Percentiles rank a stretch among this genome's conserved stretches.
Evolutionary conservation across 2,113 vertebrate species (phyloP).

Genomic region (Tamias sibiricus): DNA sequence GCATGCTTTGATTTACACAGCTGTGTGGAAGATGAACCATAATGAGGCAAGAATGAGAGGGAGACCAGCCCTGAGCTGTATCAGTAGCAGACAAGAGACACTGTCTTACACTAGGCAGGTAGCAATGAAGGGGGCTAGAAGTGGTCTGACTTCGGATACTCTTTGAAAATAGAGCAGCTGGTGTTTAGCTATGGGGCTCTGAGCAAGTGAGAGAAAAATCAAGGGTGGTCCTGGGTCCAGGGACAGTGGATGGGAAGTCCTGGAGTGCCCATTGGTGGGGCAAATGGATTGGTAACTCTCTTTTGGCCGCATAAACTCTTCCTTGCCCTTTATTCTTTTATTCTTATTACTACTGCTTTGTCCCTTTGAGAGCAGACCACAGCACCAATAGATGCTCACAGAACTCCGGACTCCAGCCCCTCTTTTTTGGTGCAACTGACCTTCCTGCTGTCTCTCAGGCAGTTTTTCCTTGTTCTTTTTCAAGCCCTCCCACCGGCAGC

Average conservation of each 20-base stretch:
- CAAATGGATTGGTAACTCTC: too few relatives aligned
- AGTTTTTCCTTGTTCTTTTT: neutral
- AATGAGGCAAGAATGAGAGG: neutral
- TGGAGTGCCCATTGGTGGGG: accelerated
- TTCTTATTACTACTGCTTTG: neutral
- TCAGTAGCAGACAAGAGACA: neutral
- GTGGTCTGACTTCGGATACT: neutral
- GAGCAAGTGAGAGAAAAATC: neutral
- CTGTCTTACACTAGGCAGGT: neutral
- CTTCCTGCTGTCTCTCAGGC: neutral
- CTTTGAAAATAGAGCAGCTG: neutral
- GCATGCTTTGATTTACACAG: neutral
- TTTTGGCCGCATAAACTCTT: neutral
- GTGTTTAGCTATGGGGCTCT: neutral
- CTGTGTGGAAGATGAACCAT: neutral
- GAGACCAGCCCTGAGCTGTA: neutral
- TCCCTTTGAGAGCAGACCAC: neutral
- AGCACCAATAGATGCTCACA: accelerated
- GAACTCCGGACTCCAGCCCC: neutral
- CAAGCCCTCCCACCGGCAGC: neutral
- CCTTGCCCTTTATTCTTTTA: neutral
- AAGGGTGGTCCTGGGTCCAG: too few relatives aligned
- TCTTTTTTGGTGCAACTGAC: neutral
- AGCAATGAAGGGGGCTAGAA: neutral
- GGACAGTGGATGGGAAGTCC: neutral